Evolutionary conservation across 2,888 invertebrate species (phyloP).

Genomic region (Drosophila paranaensis): DNA sequence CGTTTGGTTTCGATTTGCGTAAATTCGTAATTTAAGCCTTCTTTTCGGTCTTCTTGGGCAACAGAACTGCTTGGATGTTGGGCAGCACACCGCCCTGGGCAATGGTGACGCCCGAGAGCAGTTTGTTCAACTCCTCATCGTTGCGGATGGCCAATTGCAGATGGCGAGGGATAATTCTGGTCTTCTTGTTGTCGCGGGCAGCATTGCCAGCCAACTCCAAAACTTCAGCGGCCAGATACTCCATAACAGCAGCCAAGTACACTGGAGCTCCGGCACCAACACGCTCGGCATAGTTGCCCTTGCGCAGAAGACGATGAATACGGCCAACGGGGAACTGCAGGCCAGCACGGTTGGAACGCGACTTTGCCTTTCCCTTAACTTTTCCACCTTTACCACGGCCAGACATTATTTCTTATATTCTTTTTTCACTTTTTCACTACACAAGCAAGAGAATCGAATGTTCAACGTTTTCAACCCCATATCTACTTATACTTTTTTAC

Average conservation of each 20-base stretch:
- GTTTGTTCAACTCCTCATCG: constrained; percentile 92
- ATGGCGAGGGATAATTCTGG: constrained; percentile 91
- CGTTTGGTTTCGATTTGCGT: constrained; percentile 19
- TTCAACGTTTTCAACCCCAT: not conserved
- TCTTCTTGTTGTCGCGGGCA: constrained; percentile 89
- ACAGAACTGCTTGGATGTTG: constrained; percentile 90
- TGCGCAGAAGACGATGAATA: constrained; percentile 87
- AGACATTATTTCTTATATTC: constrained; percentile 81
- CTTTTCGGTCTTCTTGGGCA: constrained; percentile 89
- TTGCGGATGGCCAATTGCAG: constrained; percentile 93
- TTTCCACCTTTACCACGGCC: constrained; percentile 83
- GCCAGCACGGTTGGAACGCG: constrained; percentile 87
- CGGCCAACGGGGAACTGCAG: constrained; percentile 87
- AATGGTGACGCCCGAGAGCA: constrained; percentile 85
- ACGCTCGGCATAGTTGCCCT: constrained; percentile 86
- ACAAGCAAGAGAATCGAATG: constrained; percentile 18
- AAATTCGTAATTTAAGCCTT: constrained; percentile 26
- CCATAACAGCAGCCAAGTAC: constrained; percentile 87
- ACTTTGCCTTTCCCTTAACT: constrained; percentile 85
- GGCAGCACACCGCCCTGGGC: constrained; percentile 93
- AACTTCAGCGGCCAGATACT: constrained; percentile 89
- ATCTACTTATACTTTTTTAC: constrained; percentile 6
- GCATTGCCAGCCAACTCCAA: constrained; percentile 88
- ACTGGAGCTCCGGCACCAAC: constrained; percentile 86
- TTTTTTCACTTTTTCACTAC: constrained; percentile 8